Percentiles rank a stretch among this genome's conserved stretches.
Evolutionary conservation across 1,140 invertebrate species (phyloP).

Genomic region (Bombus picipes): DNA sequence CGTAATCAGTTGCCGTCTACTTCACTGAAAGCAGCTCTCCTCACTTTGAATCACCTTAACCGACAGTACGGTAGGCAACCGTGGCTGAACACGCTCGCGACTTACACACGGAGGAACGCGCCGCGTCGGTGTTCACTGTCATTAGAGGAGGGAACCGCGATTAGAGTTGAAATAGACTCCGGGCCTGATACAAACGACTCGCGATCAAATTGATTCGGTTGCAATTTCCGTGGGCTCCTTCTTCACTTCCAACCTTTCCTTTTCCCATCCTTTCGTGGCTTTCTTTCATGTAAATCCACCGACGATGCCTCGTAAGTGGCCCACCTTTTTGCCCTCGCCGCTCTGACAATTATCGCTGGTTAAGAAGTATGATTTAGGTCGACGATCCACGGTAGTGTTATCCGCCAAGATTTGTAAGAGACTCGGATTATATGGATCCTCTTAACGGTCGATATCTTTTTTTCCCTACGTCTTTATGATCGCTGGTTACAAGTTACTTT

Average conservation of each 20-base stretch:
- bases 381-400: background rate
- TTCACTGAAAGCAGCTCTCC: constrained; percentile 48
- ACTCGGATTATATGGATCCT: background rate
- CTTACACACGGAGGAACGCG: background rate
- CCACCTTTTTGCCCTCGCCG: background rate
- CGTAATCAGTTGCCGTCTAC: constrained; percentile 63
- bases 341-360: constrained; percentile 1
- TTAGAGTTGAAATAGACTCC: constrained; percentile 43
- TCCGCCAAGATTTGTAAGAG: background rate
- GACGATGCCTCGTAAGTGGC: background rate
- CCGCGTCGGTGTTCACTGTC: background rate
- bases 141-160: constrained; percentile 48
- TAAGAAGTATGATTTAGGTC: background rate
- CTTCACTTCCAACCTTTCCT: background rate
- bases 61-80: constrained; percentile 39
- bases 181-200: constrained; percentile 21
- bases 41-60: constrained; percentile 58
- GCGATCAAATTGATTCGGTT: constrained; percentile 42
- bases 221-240: constrained; percentile 23
- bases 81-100: background rate
- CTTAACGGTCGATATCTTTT: background rate
- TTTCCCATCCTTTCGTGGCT: background rate
- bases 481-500: background rate
- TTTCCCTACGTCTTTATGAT: background rate
- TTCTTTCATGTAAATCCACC: background rate